Conservation (phyloP, 2,888 invertebrate species). For the Melanostoma scalare region DNA sequence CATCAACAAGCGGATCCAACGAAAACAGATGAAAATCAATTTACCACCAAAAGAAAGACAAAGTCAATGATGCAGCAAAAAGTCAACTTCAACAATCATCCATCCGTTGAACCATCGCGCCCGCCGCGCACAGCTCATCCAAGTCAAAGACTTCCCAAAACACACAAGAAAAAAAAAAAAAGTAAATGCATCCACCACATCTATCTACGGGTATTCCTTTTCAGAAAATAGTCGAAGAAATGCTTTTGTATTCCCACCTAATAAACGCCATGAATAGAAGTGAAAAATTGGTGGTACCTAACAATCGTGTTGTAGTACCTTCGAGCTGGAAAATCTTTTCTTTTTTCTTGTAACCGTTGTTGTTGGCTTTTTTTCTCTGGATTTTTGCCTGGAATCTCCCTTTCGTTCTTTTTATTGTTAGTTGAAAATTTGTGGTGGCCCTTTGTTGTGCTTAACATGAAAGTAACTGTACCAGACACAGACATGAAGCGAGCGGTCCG, state of each 20-base stretch:
- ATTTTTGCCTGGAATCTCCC: conserved; percentile 10
- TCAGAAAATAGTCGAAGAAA: conserved; percentile 24
- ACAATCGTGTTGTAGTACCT: conserved; percentile 41
- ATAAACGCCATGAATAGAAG: conserved; percentile 70
- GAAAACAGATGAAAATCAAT: conserved; percentile 66
- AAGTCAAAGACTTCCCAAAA: neutral
- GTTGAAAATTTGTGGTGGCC: conserved; percentile 50
- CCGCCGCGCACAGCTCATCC: neutral
- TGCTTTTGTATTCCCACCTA: conserved; percentile 69
- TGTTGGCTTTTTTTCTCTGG: neutral
- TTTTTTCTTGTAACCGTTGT: neutral
- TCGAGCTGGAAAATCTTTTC: conserved; percentile 26
- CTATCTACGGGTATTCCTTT: conserved; percentile 27
- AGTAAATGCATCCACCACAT: conserved; percentile 48
- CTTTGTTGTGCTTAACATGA: conserved; percentile 43
- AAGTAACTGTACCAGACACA: conserved; percentile 33
- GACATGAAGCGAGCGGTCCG: neutral
- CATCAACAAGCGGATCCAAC: conserved; percentile 32
- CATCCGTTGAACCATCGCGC: conserved; percentile 39
- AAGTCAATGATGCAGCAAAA: conserved; percentile 70
- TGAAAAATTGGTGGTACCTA: conserved; percentile 70
- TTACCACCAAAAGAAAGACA: conserved; percentile 55
- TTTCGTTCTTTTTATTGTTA: conserved; percentile 36
- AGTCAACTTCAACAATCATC: conserved; percentile 56
- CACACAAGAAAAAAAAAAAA: neutral